phyloP scores from a whole-genome alignment of 2,888 invertebrate species.

The Pheosia gnoma region DNA sequence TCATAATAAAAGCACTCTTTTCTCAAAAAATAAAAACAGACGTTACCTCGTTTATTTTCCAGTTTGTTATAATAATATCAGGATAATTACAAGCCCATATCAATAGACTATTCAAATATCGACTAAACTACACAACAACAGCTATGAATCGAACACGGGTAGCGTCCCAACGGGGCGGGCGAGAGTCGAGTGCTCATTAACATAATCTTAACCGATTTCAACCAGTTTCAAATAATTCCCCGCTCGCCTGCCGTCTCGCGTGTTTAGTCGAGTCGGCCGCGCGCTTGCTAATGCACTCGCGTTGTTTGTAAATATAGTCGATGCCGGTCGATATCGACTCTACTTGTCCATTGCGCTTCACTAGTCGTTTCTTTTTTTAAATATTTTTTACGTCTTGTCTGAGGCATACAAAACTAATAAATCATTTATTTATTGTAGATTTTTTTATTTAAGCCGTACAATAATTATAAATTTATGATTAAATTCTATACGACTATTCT shows the following conservation, averaged over 20 bases:
- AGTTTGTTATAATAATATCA: neutral
- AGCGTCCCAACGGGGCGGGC: conserved; percentile 41
- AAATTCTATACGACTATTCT: too few relatives aligned
- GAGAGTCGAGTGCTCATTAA: conserved; percentile 49
- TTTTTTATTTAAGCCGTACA: too few relatives aligned
- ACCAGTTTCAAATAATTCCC: conserved; percentile 58
- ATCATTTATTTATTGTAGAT: too few relatives aligned
- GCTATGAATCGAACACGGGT: conserved; percentile 27
- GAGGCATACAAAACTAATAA: too few relatives aligned
- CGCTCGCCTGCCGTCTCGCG: conserved; percentile 48
- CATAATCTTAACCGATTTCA: conserved; percentile 62
- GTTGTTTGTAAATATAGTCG: conserved; percentile 45
- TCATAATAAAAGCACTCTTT: too few relatives aligned
- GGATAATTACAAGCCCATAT: neutral
- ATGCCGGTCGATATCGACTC: conserved; percentile 1
- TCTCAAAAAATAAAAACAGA: too few relatives aligned
- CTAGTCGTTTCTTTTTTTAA: neutral
- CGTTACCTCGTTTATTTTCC: too few relatives aligned
- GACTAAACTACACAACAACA: conserved; percentile 33
- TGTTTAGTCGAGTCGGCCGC: conserved; percentile 36
- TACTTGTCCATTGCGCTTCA: neutral
- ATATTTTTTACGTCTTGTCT: too few relatives aligned
- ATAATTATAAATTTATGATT: too few relatives aligned
- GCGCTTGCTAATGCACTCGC: conserved; percentile 38
- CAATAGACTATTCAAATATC: conserved; percentile 15